Percentiles rank a stretch among this genome's conserved stretches.
Conservation (phyloP, 2,888 invertebrate genomes). For the Homarus gammarus region DNA sequence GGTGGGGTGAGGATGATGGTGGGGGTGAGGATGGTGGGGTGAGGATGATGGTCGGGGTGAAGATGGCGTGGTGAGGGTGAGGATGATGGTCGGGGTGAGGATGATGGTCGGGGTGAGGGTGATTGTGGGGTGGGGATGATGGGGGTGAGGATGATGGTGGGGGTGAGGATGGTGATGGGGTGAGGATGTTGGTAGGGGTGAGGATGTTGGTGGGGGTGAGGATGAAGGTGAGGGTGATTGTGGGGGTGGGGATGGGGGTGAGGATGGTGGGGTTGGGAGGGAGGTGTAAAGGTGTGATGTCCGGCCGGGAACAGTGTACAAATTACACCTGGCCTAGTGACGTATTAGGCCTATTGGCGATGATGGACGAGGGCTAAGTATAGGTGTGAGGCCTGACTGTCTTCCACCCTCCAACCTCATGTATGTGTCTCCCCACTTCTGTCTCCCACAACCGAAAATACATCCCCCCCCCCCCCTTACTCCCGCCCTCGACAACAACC, state of each 20-base stretch:
- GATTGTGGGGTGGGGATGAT: not conserved
- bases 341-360: slow-evolving; percentile 38
- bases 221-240: too few species aligned
- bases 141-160: not conserved
- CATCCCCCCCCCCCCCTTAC: not conserved
- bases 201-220: not conserved
- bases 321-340: slow-evolving; percentile 37
- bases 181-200: not conserved
- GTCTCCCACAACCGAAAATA: too few species aligned
- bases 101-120: too few species aligned
- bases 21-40: not conserved
- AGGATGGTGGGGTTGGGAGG: not conserved
- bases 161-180: too few species aligned
- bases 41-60: not conserved
- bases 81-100: too few species aligned
- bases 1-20: not conserved
- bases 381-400: slow-evolving; percentile 21
- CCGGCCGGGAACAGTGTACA: slow-evolving; percentile 5
- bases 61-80: not conserved
- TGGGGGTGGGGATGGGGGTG: not conserved
- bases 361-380: slow-evolving; percentile 56
- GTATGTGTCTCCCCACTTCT: not conserved
- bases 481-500: not conserved
- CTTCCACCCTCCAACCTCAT: not conserved
- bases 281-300: slow-evolving; percentile 18